These are phyloP conservation scores for Cossypha dichroa DNA, from an alignment of 2,797 vertebrate genomes.

Conservation along the genomic window DNA sequence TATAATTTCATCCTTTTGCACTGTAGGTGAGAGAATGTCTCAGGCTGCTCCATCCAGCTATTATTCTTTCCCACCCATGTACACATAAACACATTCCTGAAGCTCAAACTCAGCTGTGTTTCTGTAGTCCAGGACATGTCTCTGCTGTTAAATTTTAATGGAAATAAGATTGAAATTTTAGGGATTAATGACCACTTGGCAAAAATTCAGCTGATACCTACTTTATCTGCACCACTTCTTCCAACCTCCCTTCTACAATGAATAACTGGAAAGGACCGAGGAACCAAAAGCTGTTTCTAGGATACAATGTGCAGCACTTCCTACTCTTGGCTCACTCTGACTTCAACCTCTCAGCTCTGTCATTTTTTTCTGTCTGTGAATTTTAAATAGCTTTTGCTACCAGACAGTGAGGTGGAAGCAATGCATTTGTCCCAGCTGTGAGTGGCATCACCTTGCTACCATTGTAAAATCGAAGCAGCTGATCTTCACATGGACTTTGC, in stretches of 20 bases:
- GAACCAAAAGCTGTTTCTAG: conserved; percentile 62
- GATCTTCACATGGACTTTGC: not conserved
- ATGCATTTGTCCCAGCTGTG: not conserved
- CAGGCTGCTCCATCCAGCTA: not conserved
- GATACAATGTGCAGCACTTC: conserved; percentile 57
- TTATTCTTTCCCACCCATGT: not conserved
- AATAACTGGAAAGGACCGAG: conserved; percentile 3
- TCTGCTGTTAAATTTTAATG: conserved; percentile 7
- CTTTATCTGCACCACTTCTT: conserved; percentile 27
- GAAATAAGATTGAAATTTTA: not conserved
- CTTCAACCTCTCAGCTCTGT: conserved; percentile 52
- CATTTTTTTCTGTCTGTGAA: conserved; percentile 41
- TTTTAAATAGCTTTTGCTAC: conserved; percentile 39
- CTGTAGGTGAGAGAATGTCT: not conserved
- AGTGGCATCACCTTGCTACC: not conserved
- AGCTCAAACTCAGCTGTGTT: not conserved
- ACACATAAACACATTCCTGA: not conserved
- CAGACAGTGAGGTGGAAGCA: not conserved
- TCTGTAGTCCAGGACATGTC: not conserved
- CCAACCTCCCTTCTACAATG: conserved; percentile 15
- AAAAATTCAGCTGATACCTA: conserved; percentile 12
- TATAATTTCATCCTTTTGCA: not conserved
- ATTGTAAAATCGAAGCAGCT: not conserved
- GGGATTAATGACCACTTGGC: not conserved
- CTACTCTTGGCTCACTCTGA: conserved; percentile 54